Evolutionary conservation across 2,888 invertebrate genomes (phyloP).

Genomic region (Thecophora atra): DNA sequence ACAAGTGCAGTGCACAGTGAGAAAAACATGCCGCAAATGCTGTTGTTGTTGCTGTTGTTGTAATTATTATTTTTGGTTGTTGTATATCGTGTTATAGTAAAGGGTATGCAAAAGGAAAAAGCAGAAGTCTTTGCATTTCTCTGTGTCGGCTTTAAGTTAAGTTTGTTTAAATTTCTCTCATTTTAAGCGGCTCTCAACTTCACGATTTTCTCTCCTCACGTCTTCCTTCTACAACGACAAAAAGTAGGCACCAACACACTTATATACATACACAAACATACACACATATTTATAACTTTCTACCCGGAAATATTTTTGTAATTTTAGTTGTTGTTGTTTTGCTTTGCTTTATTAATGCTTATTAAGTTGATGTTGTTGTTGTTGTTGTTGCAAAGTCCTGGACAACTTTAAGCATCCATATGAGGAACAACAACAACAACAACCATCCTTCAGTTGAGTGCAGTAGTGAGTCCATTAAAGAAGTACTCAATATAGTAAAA

Average conservation of each 20-base stretch:
- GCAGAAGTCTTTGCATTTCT: too few relatives aligned
- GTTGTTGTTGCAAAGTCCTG: slow-evolving; percentile 10
- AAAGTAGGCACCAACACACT: background rate
- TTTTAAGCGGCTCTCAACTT: too few relatives aligned
- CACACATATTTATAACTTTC: background rate
- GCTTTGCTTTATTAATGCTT: background rate
- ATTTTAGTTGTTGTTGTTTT: background rate
- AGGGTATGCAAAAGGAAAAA: too few relatives aligned
- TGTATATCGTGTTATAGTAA: too few relatives aligned
- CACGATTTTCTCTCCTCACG: background rate
- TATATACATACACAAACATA: too few relatives aligned
- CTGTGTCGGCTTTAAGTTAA: too few relatives aligned
- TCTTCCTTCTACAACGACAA: background rate
- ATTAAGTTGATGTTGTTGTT: background rate
- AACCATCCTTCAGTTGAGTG: background rate
- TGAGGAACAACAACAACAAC: too few relatives aligned
- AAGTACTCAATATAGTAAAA: too few relatives aligned
- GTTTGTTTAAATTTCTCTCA: too few relatives aligned
- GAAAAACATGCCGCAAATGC: slow-evolving; percentile 12
- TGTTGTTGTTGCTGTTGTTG: slow-evolving; percentile 2
- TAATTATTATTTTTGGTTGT: background rate
- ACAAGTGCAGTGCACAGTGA: slow-evolving; percentile 8
- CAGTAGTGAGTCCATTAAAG: too few relatives aligned
- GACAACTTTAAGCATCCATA: background rate
- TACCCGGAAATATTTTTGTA: background rate